Conservation (phyloP, 2,113 vertebrate species). For the Mirounga angustirostris region DNA sequence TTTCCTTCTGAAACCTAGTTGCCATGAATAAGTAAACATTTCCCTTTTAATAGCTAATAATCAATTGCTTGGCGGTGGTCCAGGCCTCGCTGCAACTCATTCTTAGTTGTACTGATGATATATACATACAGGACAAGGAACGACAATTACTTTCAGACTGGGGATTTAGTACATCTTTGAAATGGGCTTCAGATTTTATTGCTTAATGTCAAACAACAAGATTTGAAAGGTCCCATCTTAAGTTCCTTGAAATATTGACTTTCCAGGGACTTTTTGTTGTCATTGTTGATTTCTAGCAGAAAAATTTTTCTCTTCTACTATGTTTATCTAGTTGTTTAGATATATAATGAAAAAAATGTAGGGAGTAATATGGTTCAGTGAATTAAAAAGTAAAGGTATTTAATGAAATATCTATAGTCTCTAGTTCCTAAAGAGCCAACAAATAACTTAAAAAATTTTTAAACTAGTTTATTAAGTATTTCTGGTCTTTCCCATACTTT, state of each 20-base stretch:
- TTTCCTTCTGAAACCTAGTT: conserved; percentile 72
- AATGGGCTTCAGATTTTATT: conserved; percentile 53
- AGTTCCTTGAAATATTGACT: conserved; percentile 42
- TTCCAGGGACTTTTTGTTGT: background rate
- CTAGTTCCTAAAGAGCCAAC: conserved; percentile 23
- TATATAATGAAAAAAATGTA: background rate
- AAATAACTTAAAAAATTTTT: background rate
- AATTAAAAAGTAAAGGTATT: conserved; percentile 28
- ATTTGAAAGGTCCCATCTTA: background rate
- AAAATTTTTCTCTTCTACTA: background rate
- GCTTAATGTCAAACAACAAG: conserved; percentile 53
- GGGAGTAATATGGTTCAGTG: background rate
- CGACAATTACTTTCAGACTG: background rate
- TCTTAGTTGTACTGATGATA: conserved; percentile 8
- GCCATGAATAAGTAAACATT: conserved; percentile 71
- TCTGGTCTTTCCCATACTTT: background rate
- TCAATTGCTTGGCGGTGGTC: conserved; percentile 60
- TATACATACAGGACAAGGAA: background rate
- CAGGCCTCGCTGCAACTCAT: background rate
- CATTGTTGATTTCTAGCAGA: background rate
- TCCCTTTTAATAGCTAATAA: conserved; percentile 64
- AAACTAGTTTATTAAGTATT: background rate
- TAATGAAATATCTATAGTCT: background rate
- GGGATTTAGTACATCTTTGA: conserved; percentile 51
- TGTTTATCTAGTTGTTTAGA: background rate